Evolutionary conservation across 2,888 invertebrate genomes (phyloP), one percentile per base, ranked within the genome.

Genomic region (Gortyna flavago): DNA sequence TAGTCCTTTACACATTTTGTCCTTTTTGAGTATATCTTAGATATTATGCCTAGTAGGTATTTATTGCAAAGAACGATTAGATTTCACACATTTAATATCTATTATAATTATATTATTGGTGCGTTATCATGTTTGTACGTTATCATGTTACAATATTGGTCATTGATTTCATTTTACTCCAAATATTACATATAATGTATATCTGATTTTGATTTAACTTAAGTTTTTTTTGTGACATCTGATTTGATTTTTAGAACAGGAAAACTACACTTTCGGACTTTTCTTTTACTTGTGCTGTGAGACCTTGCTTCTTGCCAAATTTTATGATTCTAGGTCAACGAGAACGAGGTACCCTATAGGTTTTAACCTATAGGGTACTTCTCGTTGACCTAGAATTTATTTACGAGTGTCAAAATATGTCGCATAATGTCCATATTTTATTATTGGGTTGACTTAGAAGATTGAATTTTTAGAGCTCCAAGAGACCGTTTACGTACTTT

Each of bases 171-270:
- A 68, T 51, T 54, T 69, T 54, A 54, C 35, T 54, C 18, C 41
- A 41, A 69, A 51, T 67, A 29, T 67, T 66, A 48, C 21, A 21
- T n/a, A 7, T n/a, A n/a, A n/a, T n/a, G 32, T 29, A 29, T 59
- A 5, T 29, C 2, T 21, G 16, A 38, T 72, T 69, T 32, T 67
- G 38, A 21, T 21, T 54, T 54, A 9, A 11, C 3, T 16, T 21
- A 9, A 57, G 7, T 8, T 57, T 32, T 54, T 76, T 69, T 25
- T 16, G 57, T n/a, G 21, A 32, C 32, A 21, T 70, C 16, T n/a
- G 11, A 44, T 75, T 29, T 66, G 32, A 48, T 48, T 18, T 62
- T 80, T 70, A 16, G 25, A 81, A 48, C 57, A 71, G 69, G 61
- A 70, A 67, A 75, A 72, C 21, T 6, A 44, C 38, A 79, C 9